A percentile compares a stretch with the other conserved stretches of the same genome.
These are phyloP conservation scores for Progne subis DNA, from an alignment of 2,113 vertebrate species.

Conservation along the genomic window DNA sequence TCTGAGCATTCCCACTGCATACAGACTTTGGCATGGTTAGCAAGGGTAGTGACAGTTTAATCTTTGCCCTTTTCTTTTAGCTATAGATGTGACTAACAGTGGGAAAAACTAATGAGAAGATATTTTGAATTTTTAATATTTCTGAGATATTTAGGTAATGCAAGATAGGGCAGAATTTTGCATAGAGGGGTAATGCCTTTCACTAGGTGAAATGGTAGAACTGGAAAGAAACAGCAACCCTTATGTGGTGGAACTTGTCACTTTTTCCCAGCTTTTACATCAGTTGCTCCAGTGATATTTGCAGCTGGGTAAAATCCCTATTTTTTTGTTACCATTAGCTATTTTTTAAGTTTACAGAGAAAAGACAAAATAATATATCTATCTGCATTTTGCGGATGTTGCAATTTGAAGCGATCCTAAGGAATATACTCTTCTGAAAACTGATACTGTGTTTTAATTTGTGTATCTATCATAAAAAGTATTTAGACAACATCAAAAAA, in stretches of 20 bases:
- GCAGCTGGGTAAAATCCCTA: background rate
- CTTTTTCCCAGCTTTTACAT: background rate
- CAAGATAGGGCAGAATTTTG: background rate
- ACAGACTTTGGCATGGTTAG: background rate
- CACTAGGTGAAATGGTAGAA: background rate
- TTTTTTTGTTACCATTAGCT: background rate
- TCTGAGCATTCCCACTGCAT: background rate
- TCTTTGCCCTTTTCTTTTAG: background rate
- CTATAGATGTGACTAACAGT: background rate
- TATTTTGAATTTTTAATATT: background rate
- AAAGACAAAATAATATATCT: background rate
- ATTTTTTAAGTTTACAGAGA: background rate
- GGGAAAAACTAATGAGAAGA: background rate
- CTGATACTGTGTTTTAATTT: background rate
- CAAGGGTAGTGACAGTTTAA: background rate
- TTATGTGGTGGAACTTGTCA: background rate
- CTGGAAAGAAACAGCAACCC: background rate
- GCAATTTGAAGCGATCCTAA: background rate
- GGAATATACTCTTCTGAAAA: background rate
- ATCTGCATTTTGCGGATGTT: background rate
- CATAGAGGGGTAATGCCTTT: background rate
- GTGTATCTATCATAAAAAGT: background rate
- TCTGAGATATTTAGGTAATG: background rate
- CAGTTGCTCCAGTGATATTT: background rate
- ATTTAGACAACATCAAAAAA: background rate